A percentile compares a stretch with the other conserved stretches of the same genome.
These are phyloP conservation scores for Hydrocynus forskahlii DNA, from an alignment of 2,797 vertebrate genomes.

Conservation along the genomic window DNA sequence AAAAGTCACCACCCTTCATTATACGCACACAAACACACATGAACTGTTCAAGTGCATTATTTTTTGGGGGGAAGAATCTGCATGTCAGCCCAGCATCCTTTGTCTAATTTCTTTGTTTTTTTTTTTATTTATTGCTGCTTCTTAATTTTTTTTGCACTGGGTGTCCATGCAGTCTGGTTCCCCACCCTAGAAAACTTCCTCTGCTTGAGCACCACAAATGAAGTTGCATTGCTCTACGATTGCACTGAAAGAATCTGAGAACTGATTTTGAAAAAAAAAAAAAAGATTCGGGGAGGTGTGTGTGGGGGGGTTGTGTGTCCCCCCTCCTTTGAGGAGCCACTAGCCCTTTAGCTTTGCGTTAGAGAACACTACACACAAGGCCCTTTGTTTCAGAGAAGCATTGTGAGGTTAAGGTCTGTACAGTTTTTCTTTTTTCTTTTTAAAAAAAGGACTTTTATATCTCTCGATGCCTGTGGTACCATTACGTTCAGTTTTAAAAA, in stretches of 20 bases:
- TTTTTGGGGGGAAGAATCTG: not conserved
- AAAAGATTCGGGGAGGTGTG: too few species aligned
- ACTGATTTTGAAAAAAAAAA: not conserved
- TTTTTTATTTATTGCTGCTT: not conserved
- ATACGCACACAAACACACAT: not conserved
- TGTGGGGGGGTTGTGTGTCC: not conserved
- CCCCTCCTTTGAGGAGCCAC: not conserved
- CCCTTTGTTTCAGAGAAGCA: slow-evolving; percentile 26
- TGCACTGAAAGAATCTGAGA: slow-evolving; percentile 22
- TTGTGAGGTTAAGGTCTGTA: slow-evolving; percentile 16
- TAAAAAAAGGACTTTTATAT: slow-evolving; percentile 35
- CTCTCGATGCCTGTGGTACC: slow-evolving; percentile 50
- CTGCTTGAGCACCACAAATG: slow-evolving; percentile 15
- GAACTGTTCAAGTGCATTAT: slow-evolving; percentile 7
- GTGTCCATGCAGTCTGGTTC: slow-evolving; percentile 24
- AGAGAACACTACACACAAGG: not conserved
- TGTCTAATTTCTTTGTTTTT: not conserved
- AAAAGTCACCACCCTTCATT: slow-evolving; percentile 15
- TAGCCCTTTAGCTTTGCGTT: slow-evolving; percentile 15
- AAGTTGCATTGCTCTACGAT: not conserved
- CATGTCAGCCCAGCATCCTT: slow-evolving; percentile 6
- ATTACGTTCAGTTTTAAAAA: slow-evolving; percentile 43
- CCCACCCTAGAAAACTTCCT: slow-evolving; percentile 2
- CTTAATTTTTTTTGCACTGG: slow-evolving; percentile 27
- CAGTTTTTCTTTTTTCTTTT: slow-evolving; percentile 15